Percentiles rank a stretch among this genome's conserved stretches.
These are phyloP conservation scores for Hirundo rustica DNA, from an alignment of 2,797 vertebrate species.

Conservation along the genomic window DNA sequence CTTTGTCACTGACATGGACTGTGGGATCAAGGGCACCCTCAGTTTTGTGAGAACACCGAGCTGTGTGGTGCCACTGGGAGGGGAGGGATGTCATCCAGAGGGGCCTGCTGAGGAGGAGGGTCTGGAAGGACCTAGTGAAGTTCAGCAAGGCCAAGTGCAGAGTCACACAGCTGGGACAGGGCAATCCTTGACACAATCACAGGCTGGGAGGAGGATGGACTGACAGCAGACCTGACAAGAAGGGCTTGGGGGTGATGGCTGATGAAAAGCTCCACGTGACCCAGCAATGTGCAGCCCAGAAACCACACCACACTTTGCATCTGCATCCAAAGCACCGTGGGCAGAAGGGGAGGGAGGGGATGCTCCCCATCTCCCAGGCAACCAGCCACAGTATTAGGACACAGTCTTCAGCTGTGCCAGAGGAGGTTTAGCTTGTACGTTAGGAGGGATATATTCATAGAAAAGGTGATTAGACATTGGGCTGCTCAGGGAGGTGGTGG, in stretches of 20 bases:
- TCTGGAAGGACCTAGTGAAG: not conserved
- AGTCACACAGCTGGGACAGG: too few relatives aligned
- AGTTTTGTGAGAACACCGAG: not conserved
- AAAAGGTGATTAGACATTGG: not conserved
- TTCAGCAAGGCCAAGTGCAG: not conserved
- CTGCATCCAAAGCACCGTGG: not conserved
- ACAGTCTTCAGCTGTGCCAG: not conserved
- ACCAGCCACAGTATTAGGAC: too few relatives aligned
- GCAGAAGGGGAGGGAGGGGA: not conserved
- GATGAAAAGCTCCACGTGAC: not conserved
- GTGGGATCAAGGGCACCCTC: not conserved
- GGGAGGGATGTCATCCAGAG: not conserved
- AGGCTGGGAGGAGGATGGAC: not conserved
- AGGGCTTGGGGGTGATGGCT: not conserved
- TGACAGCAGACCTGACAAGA: not conserved
- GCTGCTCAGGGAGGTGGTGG: not conserved
- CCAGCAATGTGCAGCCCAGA: not conserved
- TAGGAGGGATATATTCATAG: not conserved
- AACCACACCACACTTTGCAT: not conserved
- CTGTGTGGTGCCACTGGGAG: not conserved
- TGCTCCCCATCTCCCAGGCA: not conserved
- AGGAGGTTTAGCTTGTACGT: not conserved
- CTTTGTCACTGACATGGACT: not conserved
- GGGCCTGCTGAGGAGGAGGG: not conserved
- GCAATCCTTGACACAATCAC: not conserved